phyloP scores from a whole-genome alignment of 2,888 invertebrate species.

The Nineta flava region DNA sequence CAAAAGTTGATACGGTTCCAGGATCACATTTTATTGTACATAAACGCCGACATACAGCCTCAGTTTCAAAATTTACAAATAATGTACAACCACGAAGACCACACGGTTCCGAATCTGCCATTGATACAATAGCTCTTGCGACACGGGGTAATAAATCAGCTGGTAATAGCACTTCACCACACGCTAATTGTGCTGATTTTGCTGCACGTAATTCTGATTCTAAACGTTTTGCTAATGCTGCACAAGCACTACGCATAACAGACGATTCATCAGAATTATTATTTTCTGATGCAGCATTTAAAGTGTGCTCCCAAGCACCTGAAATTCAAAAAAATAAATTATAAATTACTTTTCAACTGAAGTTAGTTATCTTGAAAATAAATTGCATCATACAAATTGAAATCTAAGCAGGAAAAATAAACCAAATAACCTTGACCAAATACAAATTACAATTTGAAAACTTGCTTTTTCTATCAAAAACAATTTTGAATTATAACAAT shows the following conservation, averaged over 20 bases:
- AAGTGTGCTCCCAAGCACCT: slow-evolving; percentile 5
- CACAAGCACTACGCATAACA: slow-evolving; percentile 30
- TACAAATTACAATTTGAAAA: not conserved
- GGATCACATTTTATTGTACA: slow-evolving; percentile 77
- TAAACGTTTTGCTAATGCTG: slow-evolving; percentile 56
- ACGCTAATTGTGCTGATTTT: slow-evolving; percentile 62
- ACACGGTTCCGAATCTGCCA: slow-evolving; percentile 81
- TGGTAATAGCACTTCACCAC: slow-evolving; percentile 74
- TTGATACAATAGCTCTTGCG: slow-evolving; percentile 59
- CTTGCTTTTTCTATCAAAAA: too few relatives aligned
- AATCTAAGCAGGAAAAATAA: not conserved
- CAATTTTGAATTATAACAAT: not conserved
- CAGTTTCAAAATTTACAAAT: slow-evolving; percentile 66
- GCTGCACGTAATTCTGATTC: slow-evolving; percentile 67
- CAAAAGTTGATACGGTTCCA: slow-evolving; percentile 77
- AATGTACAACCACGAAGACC: slow-evolving; percentile 78
- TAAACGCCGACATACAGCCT: slow-evolving; percentile 49
- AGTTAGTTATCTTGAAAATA: not conserved
- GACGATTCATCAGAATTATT: slow-evolving; percentile 28
- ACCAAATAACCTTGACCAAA: not conserved
- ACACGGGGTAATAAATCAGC: slow-evolving; percentile 66
- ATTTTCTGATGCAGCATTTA: slow-evolving; percentile 2
- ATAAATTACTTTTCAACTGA: not conserved
- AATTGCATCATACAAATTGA: slow-evolving; percentile 5
- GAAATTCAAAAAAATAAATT: not conserved